Conservation (phyloP, 2,797 vertebrate genomes). For the Sitta carolinensis region DNA sequence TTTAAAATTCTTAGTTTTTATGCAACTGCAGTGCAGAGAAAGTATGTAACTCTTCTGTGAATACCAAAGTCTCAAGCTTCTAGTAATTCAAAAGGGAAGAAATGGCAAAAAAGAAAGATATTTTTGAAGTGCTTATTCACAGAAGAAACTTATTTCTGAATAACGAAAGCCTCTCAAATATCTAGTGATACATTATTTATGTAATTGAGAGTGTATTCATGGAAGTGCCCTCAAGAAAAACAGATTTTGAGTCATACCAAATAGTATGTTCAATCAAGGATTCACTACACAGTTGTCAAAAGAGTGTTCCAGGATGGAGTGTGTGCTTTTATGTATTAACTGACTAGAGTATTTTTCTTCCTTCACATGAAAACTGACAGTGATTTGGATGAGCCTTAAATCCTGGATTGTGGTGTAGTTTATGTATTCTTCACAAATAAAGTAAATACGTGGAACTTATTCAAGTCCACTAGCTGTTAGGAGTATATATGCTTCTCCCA, state of each 20-base stretch:
- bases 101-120: neutral
- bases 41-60: neutral
- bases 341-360: neutral
- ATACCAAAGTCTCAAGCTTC: neutral
- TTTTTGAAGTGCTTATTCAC: neutral
- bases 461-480: neutral
- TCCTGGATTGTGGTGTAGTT: neutral
- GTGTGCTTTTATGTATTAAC: neutral
- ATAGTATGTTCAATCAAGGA: neutral
- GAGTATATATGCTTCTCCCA: conserved; percentile 47
- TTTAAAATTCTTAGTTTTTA: neutral
- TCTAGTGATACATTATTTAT: conserved; percentile 13
- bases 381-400: conserved; percentile 17
- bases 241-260: neutral
- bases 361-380: neutral
- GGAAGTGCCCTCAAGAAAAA: neutral
- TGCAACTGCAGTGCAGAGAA: neutral
- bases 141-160: neutral
- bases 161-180: neutral
- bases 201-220: neutral
- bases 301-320: neutral
- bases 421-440: conserved; percentile 18
- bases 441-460: neutral
- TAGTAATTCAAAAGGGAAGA: neutral
- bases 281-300: neutral